Evolutionary conservation across 2,888 invertebrate species (phyloP), one percentile per base, ranked within the genome.

Genomic region (Zhuqinia jingwanae): DNA sequence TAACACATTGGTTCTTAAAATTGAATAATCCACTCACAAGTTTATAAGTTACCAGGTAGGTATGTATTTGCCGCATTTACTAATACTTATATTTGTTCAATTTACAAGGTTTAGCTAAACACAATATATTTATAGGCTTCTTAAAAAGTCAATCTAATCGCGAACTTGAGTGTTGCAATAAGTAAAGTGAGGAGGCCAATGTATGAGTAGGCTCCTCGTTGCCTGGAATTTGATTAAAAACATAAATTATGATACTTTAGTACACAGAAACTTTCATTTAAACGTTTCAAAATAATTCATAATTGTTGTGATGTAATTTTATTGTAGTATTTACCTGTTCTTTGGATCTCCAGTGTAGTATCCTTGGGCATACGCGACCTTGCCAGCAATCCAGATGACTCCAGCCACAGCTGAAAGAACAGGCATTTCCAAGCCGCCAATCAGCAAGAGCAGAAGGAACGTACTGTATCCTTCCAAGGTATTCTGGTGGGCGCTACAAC

Each of bases 361-460:
- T 13, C 87, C 93, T 30, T 92, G 89, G 13, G 93, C 93, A 91
- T 93, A 93, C 10, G 92, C 92, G 45, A 93, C 91, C 84, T 93
- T 91, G 15, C 93, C 92, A 13, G 91, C 87, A 27, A 93, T 91
- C 92, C 92, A 93, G 11, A 93, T 89, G 10, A 92, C 81, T 13
- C 93, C 93, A 81, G 92, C 92, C 6, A 91, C 87, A 58, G 93
- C 93, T 85, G 92, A 92, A 60, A 92, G 82, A 25, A 93, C 92
- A 1, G 93, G 93, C 90, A 92, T 92, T 82, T 92, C 92, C 17
- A 93, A 91, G 3, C 93, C 93, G 45, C 93, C 93, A 79, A 93
- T 88, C 17, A 93, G 87, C 82, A 93, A 91, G 36, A 93, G 88
- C 2, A 92, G 90, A 42, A 93, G 90, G 87, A 93, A 93, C 76